Evolutionary conservation across 2,113 vertebrate genomes (phyloP), one percentile per base, ranked within the genome.

Genomic region (Probosciger aterrimus): DNA sequence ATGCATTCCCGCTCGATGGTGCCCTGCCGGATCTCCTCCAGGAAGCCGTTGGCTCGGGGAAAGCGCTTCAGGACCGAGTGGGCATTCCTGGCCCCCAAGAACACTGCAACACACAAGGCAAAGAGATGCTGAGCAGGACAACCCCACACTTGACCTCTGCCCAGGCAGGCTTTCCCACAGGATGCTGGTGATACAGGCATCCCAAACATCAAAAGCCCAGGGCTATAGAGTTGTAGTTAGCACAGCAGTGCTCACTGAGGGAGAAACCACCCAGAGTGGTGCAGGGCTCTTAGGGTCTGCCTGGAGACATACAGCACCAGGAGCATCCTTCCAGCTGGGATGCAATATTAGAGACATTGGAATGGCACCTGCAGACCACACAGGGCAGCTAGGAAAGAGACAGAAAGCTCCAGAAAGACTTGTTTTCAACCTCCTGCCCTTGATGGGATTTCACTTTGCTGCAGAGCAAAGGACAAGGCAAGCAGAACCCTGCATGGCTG

Each of bases 1-100:
- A 98, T 96, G 93, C 98, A 99, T 95, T 99, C 98, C 7, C 98
- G 97, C 95, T 99, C 98, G 4, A 99, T 98, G 97, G 98, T 98
- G 70, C 98, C 98, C 92, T 98, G 98, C 24, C 98, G 97, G 44
- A 98, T 95, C 97, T 99, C 98, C 95, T 99, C 99, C 97, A 99
- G 93, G 96, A 99, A 99, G 67, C 98, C 95, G 16, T 98, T 99
- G 94, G 98, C 98, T 55, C 98, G 97, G 62, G 98, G 98, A 88
- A 99, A 98, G 27, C 98, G 98, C 91, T 98, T 98, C 96, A 98
- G 98, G 73, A 99, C 63, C 1, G 98, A 98, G 93, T 98, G 98
- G 68, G 98, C 98, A 74, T 98, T 98, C 97, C 97, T 98, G 84
- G 95, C 98, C 71, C 97, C 97, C 76, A 99, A 97, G 96, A 99